phyloP scores from a whole-genome alignment of 2,113 vertebrate genomes.

The Condylura cristata region DNA sequence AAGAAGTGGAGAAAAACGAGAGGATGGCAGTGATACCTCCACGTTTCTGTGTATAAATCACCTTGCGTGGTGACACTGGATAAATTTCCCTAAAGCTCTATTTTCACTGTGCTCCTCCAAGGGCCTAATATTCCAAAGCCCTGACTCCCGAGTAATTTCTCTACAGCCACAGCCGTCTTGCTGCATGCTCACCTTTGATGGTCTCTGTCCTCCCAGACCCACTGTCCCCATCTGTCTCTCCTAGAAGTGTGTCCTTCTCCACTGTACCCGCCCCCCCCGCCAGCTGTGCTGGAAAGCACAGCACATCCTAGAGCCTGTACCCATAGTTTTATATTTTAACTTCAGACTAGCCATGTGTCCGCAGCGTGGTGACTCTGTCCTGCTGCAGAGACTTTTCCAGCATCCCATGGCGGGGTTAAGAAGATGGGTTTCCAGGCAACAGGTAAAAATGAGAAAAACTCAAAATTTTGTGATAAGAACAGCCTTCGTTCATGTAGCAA shows the following conservation, averaged over 20 bases:
- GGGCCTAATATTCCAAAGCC: neutral
- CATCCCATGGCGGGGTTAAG: neutral
- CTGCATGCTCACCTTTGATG: too few species aligned
- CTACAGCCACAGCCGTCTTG: accelerated
- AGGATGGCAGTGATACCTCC: neutral
- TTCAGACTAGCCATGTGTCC: too few species aligned
- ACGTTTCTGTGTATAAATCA: neutral
- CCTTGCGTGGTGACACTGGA: neutral
- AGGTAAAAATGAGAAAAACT: neutral
- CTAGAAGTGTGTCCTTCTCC: neutral
- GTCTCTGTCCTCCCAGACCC: neutral
- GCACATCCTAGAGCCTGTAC: too few species aligned
- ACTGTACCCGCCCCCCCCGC: neutral
- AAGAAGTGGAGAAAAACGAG: neutral
- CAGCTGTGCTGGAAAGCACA: neutral
- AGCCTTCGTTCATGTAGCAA: neutral
- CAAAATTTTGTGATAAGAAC: neutral
- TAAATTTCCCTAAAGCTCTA: neutral
- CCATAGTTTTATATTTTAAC: neutral
- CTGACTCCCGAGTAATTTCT: neutral
- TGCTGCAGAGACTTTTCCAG: neutral
- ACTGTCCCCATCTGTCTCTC: too few species aligned
- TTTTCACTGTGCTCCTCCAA: too few species aligned
- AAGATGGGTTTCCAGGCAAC: neutral
- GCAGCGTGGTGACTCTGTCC: neutral